These are phyloP conservation scores for Mactra quadrangularis DNA, from an alignment of 1,140 invertebrate species.

Conservation along the genomic window DNA sequence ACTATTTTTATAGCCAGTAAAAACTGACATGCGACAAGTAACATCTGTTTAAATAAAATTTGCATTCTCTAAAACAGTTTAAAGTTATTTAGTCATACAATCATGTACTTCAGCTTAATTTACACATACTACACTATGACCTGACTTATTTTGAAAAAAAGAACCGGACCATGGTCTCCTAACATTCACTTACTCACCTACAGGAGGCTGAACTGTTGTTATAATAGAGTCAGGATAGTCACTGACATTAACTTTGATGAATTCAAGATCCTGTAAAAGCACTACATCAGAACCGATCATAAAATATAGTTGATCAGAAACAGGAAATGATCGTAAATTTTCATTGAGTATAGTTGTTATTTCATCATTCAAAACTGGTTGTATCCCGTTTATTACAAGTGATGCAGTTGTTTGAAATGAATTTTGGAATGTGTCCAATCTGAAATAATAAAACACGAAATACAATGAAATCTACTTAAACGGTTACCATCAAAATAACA, in stretches of 20 bases:
- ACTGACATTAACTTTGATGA: conserved; percentile 18
- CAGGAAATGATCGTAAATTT: not conserved
- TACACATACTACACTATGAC: too few species aligned
- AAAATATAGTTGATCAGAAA: not conserved
- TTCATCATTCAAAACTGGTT: conserved; percentile 2
- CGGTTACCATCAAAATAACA: too few species aligned
- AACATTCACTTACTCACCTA: conserved; percentile 4
- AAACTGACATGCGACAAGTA: too few species aligned
- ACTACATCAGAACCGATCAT: conserved; percentile 20
- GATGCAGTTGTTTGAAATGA: conserved; percentile 1
- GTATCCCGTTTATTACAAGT: not conserved
- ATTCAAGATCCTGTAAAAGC: not conserved
- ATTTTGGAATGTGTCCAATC: too few species aligned
- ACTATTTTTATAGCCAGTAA: too few species aligned
- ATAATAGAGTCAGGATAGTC: not conserved
- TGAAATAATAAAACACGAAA: too few species aligned
- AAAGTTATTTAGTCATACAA: too few species aligned
- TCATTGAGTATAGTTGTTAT: not conserved
- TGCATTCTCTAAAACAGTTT: too few species aligned
- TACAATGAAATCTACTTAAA: too few species aligned
- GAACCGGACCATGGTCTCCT: not conserved
- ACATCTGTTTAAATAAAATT: too few species aligned
- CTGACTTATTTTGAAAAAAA: not conserved
- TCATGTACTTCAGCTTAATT: too few species aligned
- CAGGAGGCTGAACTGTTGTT: not conserved